Percentiles rank a stretch among this genome's conserved stretches.
Evolutionary conservation across 2,888 invertebrate genomes (phyloP).

Genomic region (Phragmatobia fuliginosa): DNA sequence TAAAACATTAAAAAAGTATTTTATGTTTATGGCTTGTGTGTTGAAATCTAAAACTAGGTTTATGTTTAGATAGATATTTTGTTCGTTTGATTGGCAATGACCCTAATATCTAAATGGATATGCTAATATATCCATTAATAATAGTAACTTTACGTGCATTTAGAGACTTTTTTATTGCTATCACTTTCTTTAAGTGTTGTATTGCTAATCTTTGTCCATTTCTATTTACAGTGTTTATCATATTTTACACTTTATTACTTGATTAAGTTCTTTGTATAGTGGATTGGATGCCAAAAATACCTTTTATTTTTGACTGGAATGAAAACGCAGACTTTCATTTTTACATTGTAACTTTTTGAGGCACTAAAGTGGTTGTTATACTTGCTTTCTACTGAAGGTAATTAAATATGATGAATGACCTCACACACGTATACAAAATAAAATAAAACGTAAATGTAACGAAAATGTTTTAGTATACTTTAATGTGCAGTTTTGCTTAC

Average conservation of each 20-base stretch:
- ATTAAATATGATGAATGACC: not conserved
- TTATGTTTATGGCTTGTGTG: constrained; percentile 5
- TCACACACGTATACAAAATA: not conserved
- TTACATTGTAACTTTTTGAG: not conserved
- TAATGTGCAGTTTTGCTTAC: not conserved
- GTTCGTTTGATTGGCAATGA: constrained; percentile 23
- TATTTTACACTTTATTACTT: constrained; percentile 19
- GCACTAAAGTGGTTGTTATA: not conserved
- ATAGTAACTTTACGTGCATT: constrained; percentile 19
- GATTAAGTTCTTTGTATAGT: constrained; percentile 21
- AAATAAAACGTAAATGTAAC: not conserved
- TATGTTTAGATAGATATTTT: constrained; percentile 22
- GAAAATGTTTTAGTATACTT: not conserved
- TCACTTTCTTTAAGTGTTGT: constrained; percentile 18
- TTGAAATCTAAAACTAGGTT: constrained; percentile 23
- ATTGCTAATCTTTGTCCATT: constrained; percentile 26
- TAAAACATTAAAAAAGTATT: not conserved
- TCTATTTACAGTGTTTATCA: constrained; percentile 36
- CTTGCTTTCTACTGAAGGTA: constrained; percentile 2
- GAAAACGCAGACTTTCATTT: constrained; percentile 2
- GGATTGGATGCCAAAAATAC: not conserved
- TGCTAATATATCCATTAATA: constrained; percentile 28
- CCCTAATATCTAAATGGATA: constrained; percentile 19
- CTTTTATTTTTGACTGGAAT: not conserved
- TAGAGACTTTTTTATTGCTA: constrained; percentile 24